Evolutionary conservation across 1,140 invertebrate species (phyloP).

Genomic region (Galleria mellonella): DNA sequence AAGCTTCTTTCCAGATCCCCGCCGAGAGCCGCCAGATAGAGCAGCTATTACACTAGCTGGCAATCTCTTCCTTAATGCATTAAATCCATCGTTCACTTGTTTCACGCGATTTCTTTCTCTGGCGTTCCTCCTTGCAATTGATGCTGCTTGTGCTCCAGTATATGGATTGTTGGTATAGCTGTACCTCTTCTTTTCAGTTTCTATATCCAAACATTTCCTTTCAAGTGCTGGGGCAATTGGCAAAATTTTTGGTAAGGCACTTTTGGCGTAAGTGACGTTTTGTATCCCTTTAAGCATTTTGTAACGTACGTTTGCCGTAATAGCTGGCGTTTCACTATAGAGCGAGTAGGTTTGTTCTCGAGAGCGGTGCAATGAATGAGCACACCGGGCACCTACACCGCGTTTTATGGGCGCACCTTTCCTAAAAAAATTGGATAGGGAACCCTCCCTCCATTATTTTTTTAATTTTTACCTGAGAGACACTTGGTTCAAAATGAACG

Average conservation of each 20-base stretch:
- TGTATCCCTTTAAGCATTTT: constrained; percentile 53
- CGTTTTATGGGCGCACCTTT: constrained; percentile 47
- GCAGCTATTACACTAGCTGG: constrained; percentile 84
- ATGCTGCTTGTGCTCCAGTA: constrained; percentile 80
- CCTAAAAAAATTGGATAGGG: constrained; percentile 57
- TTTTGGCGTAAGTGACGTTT: constrained; percentile 27
- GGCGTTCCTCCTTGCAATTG: constrained; percentile 90
- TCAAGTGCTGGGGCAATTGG: constrained; percentile 75
- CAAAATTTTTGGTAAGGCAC: constrained; percentile 46
- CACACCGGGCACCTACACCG: constrained; percentile 20
- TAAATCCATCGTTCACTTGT: constrained; percentile 95
- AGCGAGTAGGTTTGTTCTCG: constrained; percentile 21
- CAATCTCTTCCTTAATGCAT: constrained; percentile 88
- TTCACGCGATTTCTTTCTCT: constrained; percentile 93
- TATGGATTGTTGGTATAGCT: constrained; percentile 77
- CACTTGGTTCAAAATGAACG: constrained; percentile 30
- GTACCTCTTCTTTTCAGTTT: constrained; percentile 78
- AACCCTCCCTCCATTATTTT: constrained; percentile 53
- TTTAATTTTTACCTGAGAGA: constrained; percentile 58
- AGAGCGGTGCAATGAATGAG: constrained; percentile 45
- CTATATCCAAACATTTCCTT: constrained; percentile 77
- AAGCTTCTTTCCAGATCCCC: constrained; percentile 88
- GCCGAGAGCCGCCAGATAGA: constrained; percentile 78
- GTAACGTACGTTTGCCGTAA: constrained; percentile 13
- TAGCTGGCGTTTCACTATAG: constrained; percentile 2